Evolutionary conservation across 2,888 invertebrate species (phyloP).

Genomic region (Acleris laterana): DNA sequence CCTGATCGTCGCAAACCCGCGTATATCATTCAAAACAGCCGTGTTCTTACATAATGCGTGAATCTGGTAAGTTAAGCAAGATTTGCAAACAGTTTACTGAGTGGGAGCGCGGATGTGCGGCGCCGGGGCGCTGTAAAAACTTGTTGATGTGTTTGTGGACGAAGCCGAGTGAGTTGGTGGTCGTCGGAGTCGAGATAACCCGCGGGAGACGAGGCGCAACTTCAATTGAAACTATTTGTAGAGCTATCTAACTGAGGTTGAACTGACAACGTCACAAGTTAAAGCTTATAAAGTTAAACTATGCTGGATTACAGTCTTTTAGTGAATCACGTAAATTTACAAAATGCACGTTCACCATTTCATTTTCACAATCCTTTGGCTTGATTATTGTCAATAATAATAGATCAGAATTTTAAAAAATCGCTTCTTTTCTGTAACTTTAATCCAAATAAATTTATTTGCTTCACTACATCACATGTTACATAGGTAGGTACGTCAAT

Average conservation of each 20-base stretch:
- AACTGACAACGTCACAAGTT: conserved; percentile 28
- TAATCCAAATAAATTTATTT: no score
- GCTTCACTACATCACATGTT: no score
- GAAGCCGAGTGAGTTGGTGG: conserved; percentile 39
- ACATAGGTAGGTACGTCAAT: no score
- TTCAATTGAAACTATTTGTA: conserved; percentile 43
- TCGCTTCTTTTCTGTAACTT: no score
- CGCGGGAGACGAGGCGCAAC: conserved; percentile 43
- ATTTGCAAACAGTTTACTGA: conserved; percentile 36
- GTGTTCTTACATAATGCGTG: conserved; percentile 49
- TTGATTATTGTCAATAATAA: no score
- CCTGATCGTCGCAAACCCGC: conserved; percentile 43
- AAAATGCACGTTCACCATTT: no score
- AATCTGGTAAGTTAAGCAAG: conserved; percentile 18
- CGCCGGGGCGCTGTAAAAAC: conserved; percentile 36
- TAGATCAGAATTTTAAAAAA: no score
- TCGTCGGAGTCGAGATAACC: conserved; percentile 40
- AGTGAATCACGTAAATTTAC: no score
- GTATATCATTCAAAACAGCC: conserved; percentile 44
- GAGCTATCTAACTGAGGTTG: conserved; percentile 41
- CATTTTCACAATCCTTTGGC: no score
- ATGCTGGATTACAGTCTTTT: background rate
- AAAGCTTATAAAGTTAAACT: conserved; percentile 27
- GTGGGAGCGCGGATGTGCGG: conserved; percentile 18
- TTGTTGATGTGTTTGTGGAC: conserved; percentile 38